Percentiles rank a stretch among this genome's conserved stretches.
Conservation (phyloP, 2,113 vertebrate genomes). For the Gobio gobio region DNA sequence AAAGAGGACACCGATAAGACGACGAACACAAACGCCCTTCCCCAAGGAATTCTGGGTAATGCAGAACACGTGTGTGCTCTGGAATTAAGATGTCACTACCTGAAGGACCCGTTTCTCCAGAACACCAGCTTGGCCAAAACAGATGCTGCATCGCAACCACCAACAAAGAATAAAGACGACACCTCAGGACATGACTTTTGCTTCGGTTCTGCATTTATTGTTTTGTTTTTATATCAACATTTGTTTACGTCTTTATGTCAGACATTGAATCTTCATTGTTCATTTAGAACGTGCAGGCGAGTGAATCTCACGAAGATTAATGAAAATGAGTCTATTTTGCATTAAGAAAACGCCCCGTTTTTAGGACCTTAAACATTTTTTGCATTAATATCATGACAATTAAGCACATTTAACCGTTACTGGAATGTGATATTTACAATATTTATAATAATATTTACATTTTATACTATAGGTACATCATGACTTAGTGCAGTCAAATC, state of each 20-base stretch:
- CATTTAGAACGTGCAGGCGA: conserved; percentile 12
- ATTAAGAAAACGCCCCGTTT: neutral
- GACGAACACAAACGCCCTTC: conserved; percentile 16
- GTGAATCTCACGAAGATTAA: neutral
- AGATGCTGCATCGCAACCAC: conserved; percentile 58
- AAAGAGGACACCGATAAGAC: conserved; percentile 27
- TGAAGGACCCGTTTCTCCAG: conserved; percentile 19
- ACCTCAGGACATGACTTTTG: conserved; percentile 55
- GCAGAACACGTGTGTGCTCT: neutral
- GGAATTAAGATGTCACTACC: no score
- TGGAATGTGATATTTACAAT: neutral
- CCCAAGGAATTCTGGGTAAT: conserved; percentile 38
- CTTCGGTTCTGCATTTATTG: conserved; percentile 12
- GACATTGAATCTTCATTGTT: conserved; percentile 39
- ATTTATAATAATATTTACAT: neutral
- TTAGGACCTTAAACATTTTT: neutral
- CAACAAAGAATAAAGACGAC: conserved; percentile 12
- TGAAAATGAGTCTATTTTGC: neutral
- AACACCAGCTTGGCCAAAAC: conserved; percentile 55
- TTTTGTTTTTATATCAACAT: neutral
- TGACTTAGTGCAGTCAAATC: neutral
- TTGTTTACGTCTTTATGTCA: conserved; percentile 26
- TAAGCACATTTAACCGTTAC: neutral
- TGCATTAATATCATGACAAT: neutral
- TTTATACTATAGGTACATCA: neutral